Percentiles rank a stretch among this genome's conserved stretches.
phyloP scores from a whole-genome alignment of 1,140 invertebrate genomes.

The Halesus radiatus region DNA sequence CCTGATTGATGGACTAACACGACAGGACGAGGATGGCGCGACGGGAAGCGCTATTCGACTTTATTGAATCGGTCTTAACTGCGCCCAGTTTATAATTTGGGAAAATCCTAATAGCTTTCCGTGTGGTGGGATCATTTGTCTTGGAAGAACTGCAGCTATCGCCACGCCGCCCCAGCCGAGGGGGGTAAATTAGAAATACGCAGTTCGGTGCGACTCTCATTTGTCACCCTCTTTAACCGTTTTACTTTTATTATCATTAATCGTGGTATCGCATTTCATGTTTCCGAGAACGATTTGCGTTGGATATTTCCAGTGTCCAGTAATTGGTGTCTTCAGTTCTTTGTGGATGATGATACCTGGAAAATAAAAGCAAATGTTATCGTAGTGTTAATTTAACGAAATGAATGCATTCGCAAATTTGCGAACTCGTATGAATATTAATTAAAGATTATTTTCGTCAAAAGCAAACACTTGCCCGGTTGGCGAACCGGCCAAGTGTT shows the following conservation, averaged over 20 bases:
- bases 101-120: conserved; percentile 47
- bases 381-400: too few species aligned
- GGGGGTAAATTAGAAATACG: conserved; percentile 55
- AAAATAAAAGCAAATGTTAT: too few species aligned
- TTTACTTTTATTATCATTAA: conserved; percentile 23
- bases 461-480: too few species aligned
- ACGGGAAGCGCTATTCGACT: conserved; percentile 29
- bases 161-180: neutral
- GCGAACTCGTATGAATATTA: too few species aligned
- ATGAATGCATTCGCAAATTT: too few species aligned
- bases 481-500: too few species aligned
- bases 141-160: conserved; percentile 34
- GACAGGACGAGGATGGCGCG: conserved; percentile 7
- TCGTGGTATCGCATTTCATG: conserved; percentile 23
- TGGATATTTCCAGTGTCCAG: too few species aligned
- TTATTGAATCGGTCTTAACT: conserved; percentile 40
- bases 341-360: too few species aligned
- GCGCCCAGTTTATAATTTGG: conserved; percentile 34
- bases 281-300: too few species aligned
- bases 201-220: conserved; percentile 43
- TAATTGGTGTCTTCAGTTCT: too few species aligned
- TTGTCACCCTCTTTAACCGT: conserved; percentile 40
- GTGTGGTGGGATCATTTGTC: conserved; percentile 52
- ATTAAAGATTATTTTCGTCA: too few species aligned
- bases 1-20: conserved; percentile 22